Base-by-base conservation (phyloP, 1,140 invertebrate species). In the Hyles euphorbiae region DNA sequence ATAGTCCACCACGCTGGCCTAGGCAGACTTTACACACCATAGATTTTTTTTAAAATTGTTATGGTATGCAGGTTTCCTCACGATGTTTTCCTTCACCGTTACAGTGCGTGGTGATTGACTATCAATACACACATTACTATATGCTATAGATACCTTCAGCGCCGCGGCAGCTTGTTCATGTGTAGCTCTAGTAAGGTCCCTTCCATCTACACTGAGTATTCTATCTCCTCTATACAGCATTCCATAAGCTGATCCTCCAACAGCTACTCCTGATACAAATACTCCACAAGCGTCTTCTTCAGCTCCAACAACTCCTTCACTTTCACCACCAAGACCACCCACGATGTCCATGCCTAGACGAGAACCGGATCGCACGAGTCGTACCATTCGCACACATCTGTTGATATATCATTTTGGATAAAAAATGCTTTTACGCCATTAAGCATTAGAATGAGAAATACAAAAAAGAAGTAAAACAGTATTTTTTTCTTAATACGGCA, bases 281-380 rank as follows among this genome's bases (percentile, higher is more conserved):
- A 90, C 89, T 3, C 89, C 89, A 60, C 81, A 87, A 0, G 84
- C 66, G 5, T 86, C 83, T n/a, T 81, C 82, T 22, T 86, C 86
- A 9, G 52, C 55, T 0, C 70, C 72, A 36, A 44, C 68, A 45
- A 46, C 65, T 3, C 66, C 65, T 11, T 85, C 81, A 10, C 60
- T 54, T 34, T 99, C 98, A 10, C 96, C 97, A 90, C 99, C 98
- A 87, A 99, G 97, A 51, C 98, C 98, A 45, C 98, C 98, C 36
- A 99, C 97, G 67, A 99, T 99, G 81, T 99, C 99, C 90, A 99
- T 99, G 47, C 98, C 98, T 52, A 99, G 91, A 44, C 95, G 93
- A 11, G 89, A 89, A 5, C 89, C 89, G 0, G 86, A 84, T 2
- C 89, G 76, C 2, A 88, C 79, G 0, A 89, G 68, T 0, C 83